Conservation (phyloP, 2,113 vertebrate genomes). For the Puntigrus tetrazona region DNA sequence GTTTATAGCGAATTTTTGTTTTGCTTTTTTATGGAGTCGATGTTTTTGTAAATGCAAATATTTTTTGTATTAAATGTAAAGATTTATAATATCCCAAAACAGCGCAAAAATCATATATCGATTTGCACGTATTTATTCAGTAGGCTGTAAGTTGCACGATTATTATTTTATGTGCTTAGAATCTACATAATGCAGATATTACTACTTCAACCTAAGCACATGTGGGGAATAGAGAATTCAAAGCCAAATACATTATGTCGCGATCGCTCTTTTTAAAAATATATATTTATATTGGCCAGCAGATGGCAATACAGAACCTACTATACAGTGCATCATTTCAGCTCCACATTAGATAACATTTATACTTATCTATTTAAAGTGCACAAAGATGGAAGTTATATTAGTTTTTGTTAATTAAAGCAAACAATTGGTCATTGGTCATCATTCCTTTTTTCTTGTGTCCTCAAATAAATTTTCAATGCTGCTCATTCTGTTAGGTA, state of each 20-base stretch:
- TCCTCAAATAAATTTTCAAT: too few relatives aligned
- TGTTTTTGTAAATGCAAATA: background rate
- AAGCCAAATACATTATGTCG: background rate
- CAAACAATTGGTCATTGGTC: background rate
- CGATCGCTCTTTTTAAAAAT: background rate
- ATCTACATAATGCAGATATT: background rate
- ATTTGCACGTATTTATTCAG: background rate
- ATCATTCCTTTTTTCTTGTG: too few relatives aligned
- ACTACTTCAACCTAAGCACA: background rate
- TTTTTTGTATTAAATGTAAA: background rate
- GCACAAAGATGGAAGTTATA: background rate
- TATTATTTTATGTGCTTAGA: background rate
- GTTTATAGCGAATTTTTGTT: background rate
- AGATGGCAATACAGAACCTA: slow-evolving; percentile 10
- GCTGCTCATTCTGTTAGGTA: too few relatives aligned
- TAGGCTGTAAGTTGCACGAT: background rate
- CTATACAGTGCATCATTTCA: background rate
- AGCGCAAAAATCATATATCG: too few relatives aligned
- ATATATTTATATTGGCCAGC: background rate
- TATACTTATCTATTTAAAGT: background rate
- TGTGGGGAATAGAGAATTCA: background rate
- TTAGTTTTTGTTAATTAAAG: background rate
- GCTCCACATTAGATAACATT: background rate
- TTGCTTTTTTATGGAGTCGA: background rate
- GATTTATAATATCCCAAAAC: background rate